Base-by-base conservation (phyloP, 2,888 invertebrate species). In the Acrocera orbiculus region DNA sequence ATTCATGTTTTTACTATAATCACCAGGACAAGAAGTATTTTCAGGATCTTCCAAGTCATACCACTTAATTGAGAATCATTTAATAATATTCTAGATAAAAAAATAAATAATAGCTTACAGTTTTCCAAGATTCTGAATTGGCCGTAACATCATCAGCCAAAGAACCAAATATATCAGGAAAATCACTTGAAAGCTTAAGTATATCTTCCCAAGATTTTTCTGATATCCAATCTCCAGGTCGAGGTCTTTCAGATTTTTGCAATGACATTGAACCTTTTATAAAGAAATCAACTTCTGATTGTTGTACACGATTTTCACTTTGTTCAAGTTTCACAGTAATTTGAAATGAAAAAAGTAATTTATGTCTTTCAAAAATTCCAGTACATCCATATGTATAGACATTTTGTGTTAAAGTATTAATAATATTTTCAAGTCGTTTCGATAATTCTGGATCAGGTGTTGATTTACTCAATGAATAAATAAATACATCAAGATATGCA, bases 331-430 rank as follows among this genome's bases (percentile, higher is more conserved):
- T 83, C 11, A 77, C 72, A 39, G 83, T 75, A 64, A 92, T 87
- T 72, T 87, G 86, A 56, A 92, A 85, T 0, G 90, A 89, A 56
- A 75, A 90, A 15, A 92, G 63, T 20, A 92, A 62, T 54, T 92
- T 90, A 62, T 92, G 89, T 27, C 75, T 75, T 56, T 90, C 87
- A 56, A 92, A 90, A 44, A 90, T 82, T 32, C 90, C 83, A 16
- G 83, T 87, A 48, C 90, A 90, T 3, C 87, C 90, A 47, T 87
- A 92, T 48, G 80, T 79, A 49, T 90, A 92, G 0, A 92, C 76
- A 50, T 81, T 87, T 49, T 78, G 79, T 0, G 89, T 92, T 23
- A 90, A 62, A 43, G 76, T 82, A 32, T 73, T 74, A 40, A 87
- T 79, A 37, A 92, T 87, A 50, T 89, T 90, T 25, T 57, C 61